These are phyloP conservation scores for Scolopax mira DNA, from an alignment of 2,113 vertebrate genomes.

Conservation along the genomic window DNA sequence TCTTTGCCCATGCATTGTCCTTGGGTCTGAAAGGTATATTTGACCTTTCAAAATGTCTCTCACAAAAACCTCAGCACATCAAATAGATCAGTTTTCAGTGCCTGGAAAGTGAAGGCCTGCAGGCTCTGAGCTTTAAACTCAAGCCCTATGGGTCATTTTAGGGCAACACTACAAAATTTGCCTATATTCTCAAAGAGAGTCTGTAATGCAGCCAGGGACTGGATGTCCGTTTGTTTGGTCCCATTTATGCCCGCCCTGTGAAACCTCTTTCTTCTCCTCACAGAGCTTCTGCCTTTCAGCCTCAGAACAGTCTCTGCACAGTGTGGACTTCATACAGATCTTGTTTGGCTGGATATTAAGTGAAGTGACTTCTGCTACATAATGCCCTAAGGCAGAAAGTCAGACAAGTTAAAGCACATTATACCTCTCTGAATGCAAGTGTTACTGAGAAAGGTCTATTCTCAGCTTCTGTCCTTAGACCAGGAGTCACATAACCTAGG, in stretches of 20 bases:
- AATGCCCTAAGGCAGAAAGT: background rate
- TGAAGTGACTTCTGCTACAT: background rate
- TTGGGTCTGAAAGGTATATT: background rate
- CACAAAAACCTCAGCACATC: background rate
- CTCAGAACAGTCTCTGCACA: background rate
- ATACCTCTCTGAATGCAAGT: background rate
- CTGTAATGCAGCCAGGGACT: background rate
- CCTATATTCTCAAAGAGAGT: background rate
- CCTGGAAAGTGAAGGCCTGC: background rate
- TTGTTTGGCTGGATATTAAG: background rate
- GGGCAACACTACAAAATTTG: background rate
- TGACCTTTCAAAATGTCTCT: background rate
- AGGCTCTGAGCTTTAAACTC: background rate
- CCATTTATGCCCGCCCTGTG: rapidly evolving
- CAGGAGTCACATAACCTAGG: background rate
- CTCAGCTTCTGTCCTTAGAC: background rate
- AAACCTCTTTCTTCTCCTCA: background rate
- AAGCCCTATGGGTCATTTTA: background rate
- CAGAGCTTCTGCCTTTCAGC: background rate
- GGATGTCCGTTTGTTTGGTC: background rate
- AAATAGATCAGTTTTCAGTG: background rate
- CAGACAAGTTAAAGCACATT: background rate
- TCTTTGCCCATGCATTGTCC: background rate
- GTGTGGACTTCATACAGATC: background rate
- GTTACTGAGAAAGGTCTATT: background rate